Base-by-base conservation (phyloP, 1,140 invertebrate genomes). In the Episyrphus balteatus region DNA sequence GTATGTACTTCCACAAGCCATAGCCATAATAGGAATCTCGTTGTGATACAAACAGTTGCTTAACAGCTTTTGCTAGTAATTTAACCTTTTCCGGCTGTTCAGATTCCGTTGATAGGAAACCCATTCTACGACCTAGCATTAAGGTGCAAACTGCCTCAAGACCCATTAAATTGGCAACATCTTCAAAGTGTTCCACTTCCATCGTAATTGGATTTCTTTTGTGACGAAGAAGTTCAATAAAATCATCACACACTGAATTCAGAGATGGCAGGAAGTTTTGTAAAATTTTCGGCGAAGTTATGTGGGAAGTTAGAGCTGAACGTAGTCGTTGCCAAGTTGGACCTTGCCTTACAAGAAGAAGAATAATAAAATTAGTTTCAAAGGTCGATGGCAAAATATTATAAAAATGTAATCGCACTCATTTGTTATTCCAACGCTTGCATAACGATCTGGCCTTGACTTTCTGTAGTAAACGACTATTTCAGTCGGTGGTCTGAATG, bases 1-100 rank as follows among this genome's bases (percentile, higher is more conserved):
- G 78, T 30, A 84, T 76, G 45, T 84, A 74, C 66, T 91, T 91
- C 87, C 88, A 91, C 30, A 88, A 66, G 0, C 86, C 86, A 19
- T 88, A 72, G 0, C 86, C 86, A 62, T 85, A 92, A 68, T 83
- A 86, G 14, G 83, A 83, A 55, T 88, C 86, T 41, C 85, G 73
- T 47, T 81, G 82, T 0, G 83, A 82, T 33, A 78, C 73, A 59
- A 89, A 88, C 52, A 87, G 79, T 36, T 80, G 71, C 56, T 84
- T 81, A 7, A 87, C 80, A 1, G 84, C 81, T 36, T 77, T 66
- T 13, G 82, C 81, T 40, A 89, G 66, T 48, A 74, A 72, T 19
- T 67, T 62, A 0, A 76, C 74, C 2, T 71, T 70, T 31, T 73
- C 66, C 5, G 73, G 73, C 65, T 76, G 65, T 37, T 56, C 47